Base-by-base conservation (phyloP, 2,888 invertebrate genomes). In the Dyspetes luteomarginatus region DNA sequence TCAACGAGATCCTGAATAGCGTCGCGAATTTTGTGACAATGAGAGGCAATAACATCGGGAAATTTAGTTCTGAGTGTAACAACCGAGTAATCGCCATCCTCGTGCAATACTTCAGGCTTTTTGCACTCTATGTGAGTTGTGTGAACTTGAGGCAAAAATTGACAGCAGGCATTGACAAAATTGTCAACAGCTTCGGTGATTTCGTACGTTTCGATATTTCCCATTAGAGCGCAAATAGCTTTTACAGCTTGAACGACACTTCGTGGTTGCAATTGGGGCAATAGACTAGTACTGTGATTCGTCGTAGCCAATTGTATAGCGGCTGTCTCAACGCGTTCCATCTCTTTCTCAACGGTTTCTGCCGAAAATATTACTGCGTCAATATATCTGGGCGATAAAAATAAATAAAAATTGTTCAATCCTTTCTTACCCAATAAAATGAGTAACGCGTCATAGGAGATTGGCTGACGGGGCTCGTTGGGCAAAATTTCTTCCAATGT, bases 161-260 rank as follows among this genome's bases (percentile, higher is more conserved):
- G 93, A 45, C 93, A 93, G 84, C 95, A 95, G 1, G 94, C 94
- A 78, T 93, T 93, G 0, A 94, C 93, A 83, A 94, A 95, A 81
- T 94, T 93, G 68, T 95, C 94, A 17, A 98, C 93, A 22, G 97
- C 95, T 85, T 96, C 95, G 4, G 96, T 96, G 19, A 98, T 95
- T 88, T 98, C 97, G 48, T 96, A 92, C 0, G 98, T 98, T 92
- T 98, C 98, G 0, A 98, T 95, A 69, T 96, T 96, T 17, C 97
- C 97, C 85, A 98, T 95, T 17, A 97, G 93, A 28, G 97, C 96
- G 89, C 98, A 97, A 43, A 99, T 96, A 0, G 98, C 97, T 92
- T 98, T 98, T 0, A 98, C 97, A 0, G 97, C 96, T 91, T 99
- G 98, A 55, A 96, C 94, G 56, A 98, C 96, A 3, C 96, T 94